A percentile compares a stretch with the other conserved stretches of the same genome.
phyloP scores from a whole-genome alignment of 2,888 invertebrate species.

The Xestia sexstrigata region DNA sequence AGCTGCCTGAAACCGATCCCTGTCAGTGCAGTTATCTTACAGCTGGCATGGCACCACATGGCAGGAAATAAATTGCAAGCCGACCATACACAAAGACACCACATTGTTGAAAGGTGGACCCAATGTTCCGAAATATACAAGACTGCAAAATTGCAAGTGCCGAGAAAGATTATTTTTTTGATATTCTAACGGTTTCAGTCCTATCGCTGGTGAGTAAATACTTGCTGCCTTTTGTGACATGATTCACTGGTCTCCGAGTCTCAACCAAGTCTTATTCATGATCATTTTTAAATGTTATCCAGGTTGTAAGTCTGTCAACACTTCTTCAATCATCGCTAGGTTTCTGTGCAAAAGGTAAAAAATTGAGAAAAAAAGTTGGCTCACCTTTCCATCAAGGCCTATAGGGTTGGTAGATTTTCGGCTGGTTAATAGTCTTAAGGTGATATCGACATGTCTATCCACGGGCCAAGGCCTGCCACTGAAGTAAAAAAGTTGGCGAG shows the following conservation, averaged over 20 bases:
- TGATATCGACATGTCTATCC: background rate
- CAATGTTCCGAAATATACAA: background rate
- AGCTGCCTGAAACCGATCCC: background rate
- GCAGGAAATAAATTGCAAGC: background rate
- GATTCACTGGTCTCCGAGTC: background rate
- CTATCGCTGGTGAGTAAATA: background rate
- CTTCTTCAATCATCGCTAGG: too few species aligned
- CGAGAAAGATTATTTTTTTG: background rate
- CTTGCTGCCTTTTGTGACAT: background rate
- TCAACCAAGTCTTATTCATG: background rate
- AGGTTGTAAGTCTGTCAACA: background rate
- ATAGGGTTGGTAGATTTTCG: conserved; percentile 7
- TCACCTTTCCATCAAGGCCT: conserved; percentile 24
- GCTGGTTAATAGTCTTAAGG: background rate
- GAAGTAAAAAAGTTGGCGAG: conserved; percentile 17
- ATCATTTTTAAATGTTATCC: background rate
- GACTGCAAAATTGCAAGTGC: background rate
- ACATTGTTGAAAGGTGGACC: background rate
- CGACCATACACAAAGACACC: background rate
- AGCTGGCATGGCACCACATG: background rate
- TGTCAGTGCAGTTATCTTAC: background rate
- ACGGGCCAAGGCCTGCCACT: conserved; percentile 7
- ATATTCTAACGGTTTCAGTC: background rate
- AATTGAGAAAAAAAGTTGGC: background rate
- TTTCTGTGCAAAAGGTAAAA: background rate